These are phyloP conservation scores for Orchesellides sinensis DNA, from an alignment of 2,888 invertebrate species.

Conservation along the genomic window DNA sequence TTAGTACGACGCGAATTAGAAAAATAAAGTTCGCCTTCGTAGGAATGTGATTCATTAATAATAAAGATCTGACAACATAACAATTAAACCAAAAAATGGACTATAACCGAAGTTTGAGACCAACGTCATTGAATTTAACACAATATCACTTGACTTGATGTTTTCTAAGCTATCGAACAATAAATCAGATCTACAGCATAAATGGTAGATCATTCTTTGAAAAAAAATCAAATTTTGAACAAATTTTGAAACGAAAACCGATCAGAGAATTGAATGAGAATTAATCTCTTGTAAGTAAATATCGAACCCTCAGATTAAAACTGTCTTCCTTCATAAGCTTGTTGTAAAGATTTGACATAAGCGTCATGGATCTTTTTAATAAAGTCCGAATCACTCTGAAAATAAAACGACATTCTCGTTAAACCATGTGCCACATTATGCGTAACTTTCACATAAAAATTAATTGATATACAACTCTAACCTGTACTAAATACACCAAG, in stretches of 20 bases:
- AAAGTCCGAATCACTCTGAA: slow-evolving; percentile 78
- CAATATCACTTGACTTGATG: neutral
- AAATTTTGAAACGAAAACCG: no score
- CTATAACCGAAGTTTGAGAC: slow-evolving; percentile 10
- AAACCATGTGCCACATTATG: neutral
- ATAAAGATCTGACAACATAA: neutral
- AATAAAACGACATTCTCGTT: slow-evolving; percentile 22
- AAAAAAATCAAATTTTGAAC: no score
- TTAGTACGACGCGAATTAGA: neutral
- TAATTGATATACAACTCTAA: no score
- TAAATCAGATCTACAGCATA: neutral
- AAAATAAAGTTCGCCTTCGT: neutral
- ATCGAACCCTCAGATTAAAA: no score
- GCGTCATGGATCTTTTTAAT: slow-evolving; percentile 77
- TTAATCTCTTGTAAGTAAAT: no score
- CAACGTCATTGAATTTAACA: slow-evolving; percentile 11
- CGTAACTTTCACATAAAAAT: neutral
- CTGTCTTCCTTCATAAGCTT: slow-evolving; percentile 12
- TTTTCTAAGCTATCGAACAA: neutral
- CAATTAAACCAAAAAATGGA: neutral
- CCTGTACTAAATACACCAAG: slow-evolving; percentile 77
- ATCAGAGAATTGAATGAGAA: no score
- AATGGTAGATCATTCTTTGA: neutral
- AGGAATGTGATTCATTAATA: slow-evolving; percentile 5
- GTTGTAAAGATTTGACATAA: slow-evolving; percentile 76